Percentiles rank a stretch among this genome's conserved stretches.
Evolutionary conservation across 2,797 vertebrate genomes (phyloP).

Genomic region (Tokudaia muenninki): DNA sequence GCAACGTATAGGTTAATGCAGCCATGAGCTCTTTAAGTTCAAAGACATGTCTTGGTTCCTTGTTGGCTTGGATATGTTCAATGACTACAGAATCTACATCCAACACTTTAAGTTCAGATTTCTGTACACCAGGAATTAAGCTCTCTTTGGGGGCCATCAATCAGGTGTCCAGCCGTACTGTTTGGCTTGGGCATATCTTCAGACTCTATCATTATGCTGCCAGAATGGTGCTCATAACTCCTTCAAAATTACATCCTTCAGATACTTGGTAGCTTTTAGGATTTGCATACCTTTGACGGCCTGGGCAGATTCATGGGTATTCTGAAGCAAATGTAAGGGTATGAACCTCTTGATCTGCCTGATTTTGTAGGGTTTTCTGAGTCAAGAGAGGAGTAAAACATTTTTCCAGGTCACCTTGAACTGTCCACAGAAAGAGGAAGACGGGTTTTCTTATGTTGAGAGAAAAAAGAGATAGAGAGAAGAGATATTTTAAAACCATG

Average conservation of each 20-base stretch:
- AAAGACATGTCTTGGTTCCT: background rate
- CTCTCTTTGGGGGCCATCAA: background rate
- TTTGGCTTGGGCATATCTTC: background rate
- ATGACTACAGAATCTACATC: background rate
- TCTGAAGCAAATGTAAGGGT: background rate
- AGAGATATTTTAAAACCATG: slow-evolving; percentile 47
- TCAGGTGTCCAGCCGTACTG: background rate
- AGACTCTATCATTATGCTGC: background rate
- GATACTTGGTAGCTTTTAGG: background rate
- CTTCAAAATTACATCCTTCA: background rate
- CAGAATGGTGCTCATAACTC: background rate
- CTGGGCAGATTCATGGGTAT: background rate
- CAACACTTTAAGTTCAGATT: background rate
- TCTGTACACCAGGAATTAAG: background rate
- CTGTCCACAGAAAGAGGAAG: background rate
- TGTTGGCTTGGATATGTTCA: background rate
- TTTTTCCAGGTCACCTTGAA: background rate
- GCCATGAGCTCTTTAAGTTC: background rate
- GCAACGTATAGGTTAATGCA: background rate
- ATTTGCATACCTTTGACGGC: background rate
- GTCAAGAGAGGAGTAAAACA: background rate
- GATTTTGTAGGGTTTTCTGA: background rate
- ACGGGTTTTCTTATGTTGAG: background rate
- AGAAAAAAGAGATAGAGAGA: background rate
- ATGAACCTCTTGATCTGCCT: background rate